Percentiles rank a stretch among this genome's conserved stretches.
phyloP scores from a whole-genome alignment of 2,888 invertebrate genomes.

The Sphecodes monilicornis region DNA sequence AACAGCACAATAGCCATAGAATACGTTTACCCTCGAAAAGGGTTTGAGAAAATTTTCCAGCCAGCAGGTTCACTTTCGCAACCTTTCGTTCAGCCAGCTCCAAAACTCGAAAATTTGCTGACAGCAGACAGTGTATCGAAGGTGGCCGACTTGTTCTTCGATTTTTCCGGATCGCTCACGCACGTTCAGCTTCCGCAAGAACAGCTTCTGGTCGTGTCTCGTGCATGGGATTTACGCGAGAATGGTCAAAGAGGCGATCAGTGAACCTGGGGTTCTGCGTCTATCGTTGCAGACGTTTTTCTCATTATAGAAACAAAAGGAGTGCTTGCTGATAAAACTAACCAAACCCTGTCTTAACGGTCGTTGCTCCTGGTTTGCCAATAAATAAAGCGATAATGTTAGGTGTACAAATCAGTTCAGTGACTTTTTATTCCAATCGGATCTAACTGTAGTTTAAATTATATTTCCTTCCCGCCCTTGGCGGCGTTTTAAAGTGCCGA shows the following conservation, averaged over 20 bases:
- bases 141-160: background rate
- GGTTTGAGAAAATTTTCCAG: background rate
- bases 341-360: background rate
- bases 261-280: conserved; percentile 19
- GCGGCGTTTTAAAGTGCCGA: no score
- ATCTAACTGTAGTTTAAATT: no score
- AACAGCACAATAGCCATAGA: background rate
- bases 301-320: background rate
- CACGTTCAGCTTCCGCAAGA: conserved; percentile 4
- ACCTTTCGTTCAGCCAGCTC: background rate
- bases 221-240: conserved; percentile 20
- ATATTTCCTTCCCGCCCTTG: no score
- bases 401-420: no score
- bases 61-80: background rate
- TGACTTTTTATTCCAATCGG: no score
- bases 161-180: conserved; percentile 16
- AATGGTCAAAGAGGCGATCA: conserved; percentile 40
- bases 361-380: background rate
- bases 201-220: conserved; percentile 17
- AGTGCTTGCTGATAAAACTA: background rate
- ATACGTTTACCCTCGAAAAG: background rate
- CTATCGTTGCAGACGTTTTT: conserved; percentile 17
- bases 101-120: background rate
- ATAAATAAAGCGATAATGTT: background rate
- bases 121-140: background rate